Conservation (phyloP, 2,113 vertebrate genomes). For the Suricata suricatta region DNA sequence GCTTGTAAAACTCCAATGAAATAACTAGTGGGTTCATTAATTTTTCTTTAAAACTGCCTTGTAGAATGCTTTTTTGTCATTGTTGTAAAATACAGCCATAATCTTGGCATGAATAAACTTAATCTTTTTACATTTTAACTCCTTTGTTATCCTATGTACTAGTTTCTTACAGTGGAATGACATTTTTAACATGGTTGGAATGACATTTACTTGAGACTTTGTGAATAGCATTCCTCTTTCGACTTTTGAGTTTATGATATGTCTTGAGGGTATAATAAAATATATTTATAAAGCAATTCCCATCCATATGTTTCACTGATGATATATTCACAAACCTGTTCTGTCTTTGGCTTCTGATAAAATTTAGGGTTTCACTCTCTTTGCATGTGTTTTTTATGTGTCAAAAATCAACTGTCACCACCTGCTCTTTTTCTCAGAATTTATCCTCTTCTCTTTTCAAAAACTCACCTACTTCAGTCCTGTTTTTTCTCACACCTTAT, state of each 20-base stretch:
- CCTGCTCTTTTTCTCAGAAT: not conserved
- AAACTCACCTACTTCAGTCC: not conserved
- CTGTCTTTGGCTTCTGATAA: constrained; percentile 4
- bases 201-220: constrained; percentile 39
- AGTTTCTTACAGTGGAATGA: constrained; percentile 46
- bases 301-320: constrained; percentile 9
- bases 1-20: constrained; percentile 58
- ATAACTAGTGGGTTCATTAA: constrained; percentile 45
- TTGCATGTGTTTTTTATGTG: constrained; percentile 16
- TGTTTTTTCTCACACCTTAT: not conserved
- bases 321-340: not conserved
- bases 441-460: not conserved
- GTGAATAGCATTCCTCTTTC: constrained; percentile 48
- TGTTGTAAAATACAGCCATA: constrained; percentile 41
- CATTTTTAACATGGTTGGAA: constrained; percentile 44
- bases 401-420: not conserved
- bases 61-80: constrained; percentile 30
- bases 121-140: constrained; percentile 48
- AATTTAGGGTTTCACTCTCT: constrained; percentile 6
- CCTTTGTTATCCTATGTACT: constrained; percentile 51
- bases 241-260: not conserved
- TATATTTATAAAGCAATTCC: not conserved
- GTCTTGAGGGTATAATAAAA: constrained; percentile 29
- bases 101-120: constrained; percentile 51
- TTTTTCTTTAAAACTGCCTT: constrained; percentile 61